These are phyloP conservation scores for Tupaia tana DNA, from an alignment of 2,113 vertebrate genomes.

Conservation along the genomic window DNA sequence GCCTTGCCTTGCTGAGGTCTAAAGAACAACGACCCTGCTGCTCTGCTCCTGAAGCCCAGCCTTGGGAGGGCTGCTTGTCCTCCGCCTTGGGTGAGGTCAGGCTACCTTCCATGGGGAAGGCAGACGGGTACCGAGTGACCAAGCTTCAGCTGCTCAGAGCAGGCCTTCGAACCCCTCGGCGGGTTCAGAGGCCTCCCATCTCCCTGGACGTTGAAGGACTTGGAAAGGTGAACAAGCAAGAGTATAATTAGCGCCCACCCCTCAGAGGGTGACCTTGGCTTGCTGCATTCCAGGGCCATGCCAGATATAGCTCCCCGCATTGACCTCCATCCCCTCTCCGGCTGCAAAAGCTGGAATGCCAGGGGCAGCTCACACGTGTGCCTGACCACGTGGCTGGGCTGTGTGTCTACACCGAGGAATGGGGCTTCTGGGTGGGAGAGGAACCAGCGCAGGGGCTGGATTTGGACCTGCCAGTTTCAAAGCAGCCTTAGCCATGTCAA, in stretches of 20 bases:
- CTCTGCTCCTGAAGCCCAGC: background rate
- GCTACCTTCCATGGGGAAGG: too few species aligned
- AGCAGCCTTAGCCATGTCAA: rapidly evolving
- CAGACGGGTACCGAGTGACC: background rate
- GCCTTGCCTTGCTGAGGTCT: background rate
- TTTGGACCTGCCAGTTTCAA: rapidly evolving
- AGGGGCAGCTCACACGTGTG: too few species aligned
- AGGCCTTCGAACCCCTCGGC: background rate
- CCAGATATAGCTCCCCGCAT: background rate
- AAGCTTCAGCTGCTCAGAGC: background rate
- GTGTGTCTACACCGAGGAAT: rapidly evolving
- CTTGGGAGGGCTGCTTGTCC: background rate
- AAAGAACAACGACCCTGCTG: rapidly evolving
- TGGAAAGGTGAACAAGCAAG: slow-evolving; percentile 12
- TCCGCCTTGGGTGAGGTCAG: background rate
- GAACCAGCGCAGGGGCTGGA: rapidly evolving
- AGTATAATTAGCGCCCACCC: background rate
- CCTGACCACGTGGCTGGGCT: rapidly evolving
- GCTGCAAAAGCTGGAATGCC: background rate
- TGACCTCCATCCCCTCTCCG: background rate
- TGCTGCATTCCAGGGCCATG: background rate
- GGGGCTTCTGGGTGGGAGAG: background rate
- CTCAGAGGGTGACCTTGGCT: background rate
- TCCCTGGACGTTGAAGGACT: background rate
- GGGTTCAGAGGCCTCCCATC: slow-evolving; percentile 23